Evolutionary conservation across 2,888 invertebrate species (phyloP), one percentile per base, ranked within the genome.

Genomic region (Sabellastarte sp.): DNA sequence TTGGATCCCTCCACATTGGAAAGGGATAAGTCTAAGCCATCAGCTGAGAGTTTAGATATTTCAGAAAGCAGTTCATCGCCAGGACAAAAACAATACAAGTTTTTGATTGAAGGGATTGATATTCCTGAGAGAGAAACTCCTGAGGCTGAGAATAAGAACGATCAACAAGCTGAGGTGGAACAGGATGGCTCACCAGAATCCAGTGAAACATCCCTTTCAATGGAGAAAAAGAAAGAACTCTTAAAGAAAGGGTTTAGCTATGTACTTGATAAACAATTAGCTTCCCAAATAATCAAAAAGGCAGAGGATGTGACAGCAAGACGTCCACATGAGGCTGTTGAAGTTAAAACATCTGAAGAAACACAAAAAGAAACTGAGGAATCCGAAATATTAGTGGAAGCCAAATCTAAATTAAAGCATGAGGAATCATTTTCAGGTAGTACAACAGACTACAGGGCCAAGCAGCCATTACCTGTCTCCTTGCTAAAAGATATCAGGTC

Each of bases 31-130:
- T n/a, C n/a, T n/a, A n/a, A n/a, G n/a, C n/a, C n/a, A n/a, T n/a
- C n/a, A n/a, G n/a, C n/a, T n/a, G n/a, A n/a, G n/a, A n/a, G n/a
- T n/a, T n/a, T n/a, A n/a, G n/a, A n/a, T n/a, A n/a, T n/a, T n/a
- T n/a, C n/a, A n/a, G n/a, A n/a, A n/a, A 32, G 33, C 3, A 4
- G 28, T 51, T 50, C 31, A 26, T 51, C 31, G 10, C 20, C 53
- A 30, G 55, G 32, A 3, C 26, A 20, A 10, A 63, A 56, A 33
- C 66, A 66, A 41, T 71, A 57, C 59, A 65, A 64, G 41, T 72
- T 72, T 31, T 32, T 67, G 20, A 65, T 73, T 15, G 71, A 72
- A 59, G 73, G 73, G n/a, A 73, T 72, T 20, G 73, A 73, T 56
- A 57, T 67, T 1, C 73, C 71, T 24, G 31, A 33, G 2, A 29